Evolutionary conservation across 1,140 invertebrate species (phyloP).

Genomic region (Homarus americanus): DNA sequence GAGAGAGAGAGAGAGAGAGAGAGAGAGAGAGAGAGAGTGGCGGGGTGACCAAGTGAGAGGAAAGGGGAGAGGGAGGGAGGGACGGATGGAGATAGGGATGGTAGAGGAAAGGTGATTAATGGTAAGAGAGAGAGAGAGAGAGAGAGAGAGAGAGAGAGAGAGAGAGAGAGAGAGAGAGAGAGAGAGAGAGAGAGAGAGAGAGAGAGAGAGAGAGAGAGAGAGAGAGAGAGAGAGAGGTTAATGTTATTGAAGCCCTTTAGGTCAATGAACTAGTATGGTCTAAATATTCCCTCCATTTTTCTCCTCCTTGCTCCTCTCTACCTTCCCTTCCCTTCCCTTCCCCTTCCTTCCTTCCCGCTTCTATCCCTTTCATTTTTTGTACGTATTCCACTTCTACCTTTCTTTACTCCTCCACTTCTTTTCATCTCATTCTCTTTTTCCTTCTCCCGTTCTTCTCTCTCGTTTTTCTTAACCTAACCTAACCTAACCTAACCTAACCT

Average conservation of each 20-base stretch:
- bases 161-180: slow-evolving; percentile 42
- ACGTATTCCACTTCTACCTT: too few relatives aligned
- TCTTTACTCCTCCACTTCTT: neutral
- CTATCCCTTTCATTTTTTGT: too few relatives aligned
- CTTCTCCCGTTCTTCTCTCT: neutral
- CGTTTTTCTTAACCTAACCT: too few relatives aligned
- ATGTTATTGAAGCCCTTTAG: too few relatives aligned
- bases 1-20: slow-evolving; percentile 20
- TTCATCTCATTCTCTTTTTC: neutral
- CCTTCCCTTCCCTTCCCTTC: neutral
- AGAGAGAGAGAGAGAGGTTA: too few relatives aligned
- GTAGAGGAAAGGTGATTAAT: neutral
- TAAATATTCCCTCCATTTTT: neutral
- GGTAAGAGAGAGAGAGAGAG: neutral
- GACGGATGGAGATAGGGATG: neutral
- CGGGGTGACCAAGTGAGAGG: neutral
- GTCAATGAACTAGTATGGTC: neutral
- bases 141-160: slow-evolving; percentile 29
- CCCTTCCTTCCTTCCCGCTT: neutral
- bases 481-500: too few relatives aligned
- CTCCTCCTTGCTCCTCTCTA: slow-evolving; percentile 7
- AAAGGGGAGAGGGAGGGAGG: neutral
- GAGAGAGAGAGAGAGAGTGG: neutral
- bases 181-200: slow-evolving; percentile 28
- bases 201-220: slow-evolving; percentile 12